A percentile compares a stretch with the other conserved stretches of the same genome.
These are phyloP conservation scores for Odontesthes bonariensis DNA, from an alignment of 2,113 vertebrate genomes.

Conservation along the genomic window DNA sequence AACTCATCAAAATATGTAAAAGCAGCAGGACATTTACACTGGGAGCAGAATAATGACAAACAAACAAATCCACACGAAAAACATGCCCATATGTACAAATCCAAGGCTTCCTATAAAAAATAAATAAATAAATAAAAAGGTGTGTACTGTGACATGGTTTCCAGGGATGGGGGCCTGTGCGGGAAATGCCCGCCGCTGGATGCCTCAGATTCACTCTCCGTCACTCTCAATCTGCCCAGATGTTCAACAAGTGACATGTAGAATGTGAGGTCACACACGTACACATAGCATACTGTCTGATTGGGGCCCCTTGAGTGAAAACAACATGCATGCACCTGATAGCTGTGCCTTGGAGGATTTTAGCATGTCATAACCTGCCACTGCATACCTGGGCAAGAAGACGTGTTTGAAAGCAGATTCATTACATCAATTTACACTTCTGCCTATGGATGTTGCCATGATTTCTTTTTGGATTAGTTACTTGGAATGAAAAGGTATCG, in stretches of 20 bases:
- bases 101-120: background rate
- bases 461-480: background rate
- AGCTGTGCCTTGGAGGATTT: conserved; percentile 26
- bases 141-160: background rate
- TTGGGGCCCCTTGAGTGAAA: conserved; percentile 42
- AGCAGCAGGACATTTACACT: background rate
- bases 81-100: conserved; percentile 2
- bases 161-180: conserved; percentile 7
- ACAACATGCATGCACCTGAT: conserved; percentile 57
- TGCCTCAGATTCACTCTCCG: conserved; percentile 50
- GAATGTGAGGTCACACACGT: conserved; percentile 61
- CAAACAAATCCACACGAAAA: background rate
- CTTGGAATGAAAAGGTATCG: background rate
- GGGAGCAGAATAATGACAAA: conserved; percentile 2
- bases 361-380: conserved; percentile 70
- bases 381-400: conserved; percentile 38
- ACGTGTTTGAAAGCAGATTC: background rate
- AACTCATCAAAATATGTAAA: conserved; percentile 21
- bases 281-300: conserved; percentile 46
- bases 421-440: conserved; percentile 20
- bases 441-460: background rate
- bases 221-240: conserved; percentile 59
- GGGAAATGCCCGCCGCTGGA: conserved; percentile 20
- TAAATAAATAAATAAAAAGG: background rate
- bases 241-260: conserved; percentile 45